Conservation (phyloP, 2,888 invertebrate species). For the Trypoxylon attenuatum region DNA sequence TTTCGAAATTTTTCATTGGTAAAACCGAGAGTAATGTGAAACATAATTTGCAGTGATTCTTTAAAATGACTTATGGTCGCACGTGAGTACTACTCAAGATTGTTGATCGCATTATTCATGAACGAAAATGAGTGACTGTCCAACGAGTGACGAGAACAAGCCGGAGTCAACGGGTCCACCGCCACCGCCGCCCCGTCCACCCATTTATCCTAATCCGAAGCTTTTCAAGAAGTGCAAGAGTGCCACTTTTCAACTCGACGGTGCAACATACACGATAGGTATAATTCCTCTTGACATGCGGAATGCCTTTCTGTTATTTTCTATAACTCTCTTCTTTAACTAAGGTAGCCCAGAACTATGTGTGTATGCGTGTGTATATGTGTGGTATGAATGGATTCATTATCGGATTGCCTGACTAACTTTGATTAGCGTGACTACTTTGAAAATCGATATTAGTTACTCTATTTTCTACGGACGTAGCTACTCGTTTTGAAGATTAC, state of each 20-base stretch:
- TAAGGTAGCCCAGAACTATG: background rate
- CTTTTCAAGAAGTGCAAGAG: conserved; percentile 90
- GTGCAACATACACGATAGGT: conserved; percentile 91
- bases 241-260: conserved; percentile 90
- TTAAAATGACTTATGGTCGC: too few relatives aligned
- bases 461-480: too few relatives aligned
- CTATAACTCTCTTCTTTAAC: background rate
- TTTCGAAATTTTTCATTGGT: too few relatives aligned
- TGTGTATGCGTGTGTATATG: background rate
- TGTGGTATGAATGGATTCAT: background rate
- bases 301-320: background rate
- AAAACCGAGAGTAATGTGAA: background rate
- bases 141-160: conserved; percentile 40
- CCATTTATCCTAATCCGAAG: conserved; percentile 71
- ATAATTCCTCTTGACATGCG: conserved; percentile 54
- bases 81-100: conserved; percentile 10
- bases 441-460: background rate
- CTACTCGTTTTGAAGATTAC: too few relatives aligned
- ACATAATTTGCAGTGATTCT: background rate
- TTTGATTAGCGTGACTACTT: background rate
- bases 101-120: conserved; percentile 22
- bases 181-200: conserved; percentile 56
- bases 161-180: conserved; percentile 41
- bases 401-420: background rate
- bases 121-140: conserved; percentile 54